These are phyloP conservation scores for Lophotis ruficrista DNA, from an alignment of 2,113 vertebrate genomes.

Conservation along the genomic window DNA sequence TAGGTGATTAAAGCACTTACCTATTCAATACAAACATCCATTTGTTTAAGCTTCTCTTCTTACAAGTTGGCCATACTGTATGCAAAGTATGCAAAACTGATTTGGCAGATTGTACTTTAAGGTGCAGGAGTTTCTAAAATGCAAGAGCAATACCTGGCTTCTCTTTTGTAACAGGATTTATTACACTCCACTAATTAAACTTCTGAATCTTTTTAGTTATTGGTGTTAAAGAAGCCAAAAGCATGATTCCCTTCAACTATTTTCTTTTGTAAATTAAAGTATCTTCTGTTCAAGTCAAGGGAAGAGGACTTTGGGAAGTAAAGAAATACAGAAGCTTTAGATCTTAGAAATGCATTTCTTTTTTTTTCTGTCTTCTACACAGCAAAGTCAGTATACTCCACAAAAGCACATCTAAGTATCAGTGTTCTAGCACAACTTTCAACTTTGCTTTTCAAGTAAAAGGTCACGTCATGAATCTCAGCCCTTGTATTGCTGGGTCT, in stretches of 20 bases:
- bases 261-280: neutral
- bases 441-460: neutral
- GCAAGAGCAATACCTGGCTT: neutral
- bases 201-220: neutral
- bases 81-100: neutral
- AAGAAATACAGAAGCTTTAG: neutral
- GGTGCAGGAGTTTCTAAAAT: neutral
- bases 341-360: neutral
- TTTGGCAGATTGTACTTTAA: neutral
- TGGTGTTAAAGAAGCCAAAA: neutral
- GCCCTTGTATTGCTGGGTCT: neutral
- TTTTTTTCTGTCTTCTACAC: neutral
- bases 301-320: neutral
- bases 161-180: neutral
- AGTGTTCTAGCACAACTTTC: neutral
- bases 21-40: neutral
- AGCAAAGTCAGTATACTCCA: neutral
- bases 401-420: neutral
- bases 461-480: neutral
- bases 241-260: neutral
- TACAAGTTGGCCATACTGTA: neutral
- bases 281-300: neutral
- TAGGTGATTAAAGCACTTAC: neutral
- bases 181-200: neutral
- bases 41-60: neutral